These are phyloP conservation scores for Calonectris borealis DNA, from an alignment of 2,113 vertebrate genomes.

Conservation along the genomic window DNA sequence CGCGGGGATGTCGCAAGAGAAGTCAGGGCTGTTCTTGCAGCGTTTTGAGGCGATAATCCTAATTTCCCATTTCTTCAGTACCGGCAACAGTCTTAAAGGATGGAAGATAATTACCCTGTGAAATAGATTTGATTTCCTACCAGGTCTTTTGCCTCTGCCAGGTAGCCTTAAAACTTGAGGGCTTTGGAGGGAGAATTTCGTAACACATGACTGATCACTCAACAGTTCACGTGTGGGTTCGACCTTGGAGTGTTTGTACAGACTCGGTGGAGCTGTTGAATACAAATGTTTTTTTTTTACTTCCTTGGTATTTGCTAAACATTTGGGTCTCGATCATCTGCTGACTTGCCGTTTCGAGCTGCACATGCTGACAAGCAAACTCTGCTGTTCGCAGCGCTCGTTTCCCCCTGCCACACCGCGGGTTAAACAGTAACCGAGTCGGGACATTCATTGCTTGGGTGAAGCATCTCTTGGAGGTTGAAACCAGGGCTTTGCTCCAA, in stretches of 20 bases:
- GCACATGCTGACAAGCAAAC: background rate
- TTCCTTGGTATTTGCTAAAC: conserved; percentile 4
- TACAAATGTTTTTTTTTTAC: background rate
- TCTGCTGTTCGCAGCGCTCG: rapidly evolving
- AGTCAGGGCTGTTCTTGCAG: background rate
- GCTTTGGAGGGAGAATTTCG: conserved; percentile 17
- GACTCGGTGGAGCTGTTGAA: conserved; percentile 4
- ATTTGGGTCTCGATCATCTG: background rate
- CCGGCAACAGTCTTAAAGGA: background rate
- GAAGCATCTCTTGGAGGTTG: background rate
- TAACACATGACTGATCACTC: background rate
- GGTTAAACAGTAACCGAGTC: background rate
- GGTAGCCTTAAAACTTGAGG: background rate
- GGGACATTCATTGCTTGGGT: background rate
- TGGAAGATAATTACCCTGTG: background rate
- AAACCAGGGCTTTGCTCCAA: background rate
- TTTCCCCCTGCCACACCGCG: background rate
- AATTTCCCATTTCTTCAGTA: background rate
- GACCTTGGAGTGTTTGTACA: conserved; percentile 24
- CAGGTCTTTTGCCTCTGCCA: background rate
- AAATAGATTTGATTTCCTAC: conserved; percentile 22
- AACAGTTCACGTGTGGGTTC: background rate
- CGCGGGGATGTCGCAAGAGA: background rate
- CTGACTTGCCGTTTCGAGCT: background rate
- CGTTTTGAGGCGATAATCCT: background rate